A percentile compares a stretch with the other conserved stretches of the same genome.
These are phyloP conservation scores for Drosophila obscura DNA, from an alignment of 1,140 invertebrate genomes.

Conservation along the genomic window DNA sequence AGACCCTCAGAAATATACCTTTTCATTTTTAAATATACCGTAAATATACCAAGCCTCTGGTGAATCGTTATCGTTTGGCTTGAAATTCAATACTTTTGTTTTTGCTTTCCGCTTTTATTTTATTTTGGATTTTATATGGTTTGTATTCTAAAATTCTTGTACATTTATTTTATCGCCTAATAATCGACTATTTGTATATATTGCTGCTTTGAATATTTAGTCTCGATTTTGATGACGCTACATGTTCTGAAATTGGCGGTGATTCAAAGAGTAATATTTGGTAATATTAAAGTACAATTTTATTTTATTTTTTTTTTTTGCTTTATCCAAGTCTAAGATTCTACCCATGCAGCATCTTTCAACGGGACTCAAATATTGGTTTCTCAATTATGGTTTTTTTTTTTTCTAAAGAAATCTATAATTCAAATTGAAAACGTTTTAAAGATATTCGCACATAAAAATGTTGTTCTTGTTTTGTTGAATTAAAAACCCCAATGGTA, in stretches of 20 bases:
- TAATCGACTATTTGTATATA: constrained; percentile 1
- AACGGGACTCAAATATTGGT: constrained; percentile 14
- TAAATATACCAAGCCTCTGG: no score
- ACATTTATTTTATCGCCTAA: constrained; percentile 9
- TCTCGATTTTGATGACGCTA: no score
- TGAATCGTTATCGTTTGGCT: constrained; percentile 3
- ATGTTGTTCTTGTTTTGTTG: not conserved
- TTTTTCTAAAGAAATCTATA: no score
- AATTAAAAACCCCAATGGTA: constrained; percentile 29
- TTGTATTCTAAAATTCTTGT: constrained; percentile 19
- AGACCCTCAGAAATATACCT: not conserved
- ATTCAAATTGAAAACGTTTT: constrained; percentile 9
- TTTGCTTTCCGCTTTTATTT: constrained; percentile 4
- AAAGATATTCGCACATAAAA: constrained; percentile 13
- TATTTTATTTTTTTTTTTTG: not conserved
- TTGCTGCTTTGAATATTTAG: constrained; percentile 6
- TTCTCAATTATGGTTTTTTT: no score
- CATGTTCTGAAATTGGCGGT: no score
- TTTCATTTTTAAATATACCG: not conserved
- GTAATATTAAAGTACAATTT: constrained; percentile 2
- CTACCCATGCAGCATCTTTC: constrained; percentile 4
- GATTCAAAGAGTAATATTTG: no score
- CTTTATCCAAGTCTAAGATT: not conserved
- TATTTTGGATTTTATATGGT: constrained; percentile 34
- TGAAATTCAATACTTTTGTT: constrained; percentile 6